Percentiles rank a stretch among this genome's conserved stretches.
Conservation (phyloP, 2,113 vertebrate genomes). For the Nanorana parkeri region DNA sequence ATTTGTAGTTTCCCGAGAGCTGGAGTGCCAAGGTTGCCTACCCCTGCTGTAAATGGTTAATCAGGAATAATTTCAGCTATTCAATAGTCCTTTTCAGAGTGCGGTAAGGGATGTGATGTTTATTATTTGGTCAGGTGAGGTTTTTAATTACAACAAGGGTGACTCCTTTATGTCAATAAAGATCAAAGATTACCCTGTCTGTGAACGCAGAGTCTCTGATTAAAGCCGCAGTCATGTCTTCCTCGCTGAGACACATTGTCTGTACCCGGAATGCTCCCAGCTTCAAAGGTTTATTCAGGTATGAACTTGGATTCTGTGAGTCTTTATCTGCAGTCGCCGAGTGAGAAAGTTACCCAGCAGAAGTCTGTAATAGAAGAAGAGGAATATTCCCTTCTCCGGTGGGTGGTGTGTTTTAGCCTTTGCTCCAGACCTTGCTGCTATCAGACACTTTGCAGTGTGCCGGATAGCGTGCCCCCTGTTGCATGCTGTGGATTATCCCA, state of each 20-base stretch:
- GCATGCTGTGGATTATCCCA: too few species aligned
- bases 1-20: too few species aligned
- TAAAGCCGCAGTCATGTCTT: not conserved
- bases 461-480: too few species aligned
- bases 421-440: too few species aligned
- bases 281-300: not conserved
- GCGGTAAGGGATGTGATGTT: not conserved
- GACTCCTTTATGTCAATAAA: conserved; percentile 38
- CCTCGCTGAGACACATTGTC: not conserved
- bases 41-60: too few species aligned
- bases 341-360: too few species aligned
- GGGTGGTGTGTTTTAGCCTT: too few species aligned
- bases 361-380: too few species aligned
- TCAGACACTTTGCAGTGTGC: too few species aligned
- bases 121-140: not conserved
- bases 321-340: too few species aligned
- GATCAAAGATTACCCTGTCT: conserved; percentile 30
- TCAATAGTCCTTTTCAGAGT: not conserved
- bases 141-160: not conserved
- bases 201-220: not conserved
- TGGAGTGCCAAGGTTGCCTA: too few species aligned
- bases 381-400: too few species aligned
- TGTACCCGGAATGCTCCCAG: not conserved
- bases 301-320: not conserved
- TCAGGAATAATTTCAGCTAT: not conserved